Percentiles rank a stretch among this genome's conserved stretches.
phyloP scores from a whole-genome alignment of 2,888 invertebrate genomes.

The Philopedon plagiatum region DNA sequence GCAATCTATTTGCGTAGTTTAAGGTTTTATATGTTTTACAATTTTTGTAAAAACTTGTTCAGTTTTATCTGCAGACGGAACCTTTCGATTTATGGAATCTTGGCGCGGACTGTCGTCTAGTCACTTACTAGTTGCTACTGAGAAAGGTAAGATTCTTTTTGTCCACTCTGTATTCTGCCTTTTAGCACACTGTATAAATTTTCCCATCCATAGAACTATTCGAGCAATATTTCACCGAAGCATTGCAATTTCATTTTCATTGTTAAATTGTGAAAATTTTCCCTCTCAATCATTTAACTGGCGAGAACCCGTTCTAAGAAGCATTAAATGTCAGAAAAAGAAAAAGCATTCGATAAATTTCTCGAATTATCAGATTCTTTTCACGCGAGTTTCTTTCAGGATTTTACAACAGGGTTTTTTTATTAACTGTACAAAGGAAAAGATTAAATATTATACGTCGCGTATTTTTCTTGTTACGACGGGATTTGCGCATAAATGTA shows the following conservation, averaged over 20 bases:
- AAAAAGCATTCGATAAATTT: slow-evolving; percentile 14
- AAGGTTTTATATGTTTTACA: no score
- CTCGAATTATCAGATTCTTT: slow-evolving; percentile 7
- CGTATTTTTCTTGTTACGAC: background rate
- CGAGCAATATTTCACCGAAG: background rate
- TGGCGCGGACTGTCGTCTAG: no score
- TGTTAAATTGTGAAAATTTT: slow-evolving; percentile 8
- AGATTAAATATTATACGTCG: background rate
- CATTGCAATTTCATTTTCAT: slow-evolving; percentile 7
- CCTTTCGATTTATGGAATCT: no score
- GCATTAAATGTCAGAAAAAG: slow-evolving; percentile 12
- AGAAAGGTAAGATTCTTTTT: no score
- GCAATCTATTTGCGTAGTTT: no score
- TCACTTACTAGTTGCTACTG: no score
- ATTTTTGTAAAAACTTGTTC: no score
- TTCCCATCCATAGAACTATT: background rate
- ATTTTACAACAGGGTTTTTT: background rate
- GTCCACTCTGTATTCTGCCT: no score
- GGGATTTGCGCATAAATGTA: background rate
- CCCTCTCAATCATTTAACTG: slow-evolving; percentile 15
- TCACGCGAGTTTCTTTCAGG: background rate
- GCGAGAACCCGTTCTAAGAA: background rate
- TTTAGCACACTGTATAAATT: background rate
- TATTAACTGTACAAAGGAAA: background rate
- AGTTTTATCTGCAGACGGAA: no score